Evolutionary conservation across 2,888 invertebrate genomes (phyloP).

Genomic region (Trimorus sp.): DNA sequence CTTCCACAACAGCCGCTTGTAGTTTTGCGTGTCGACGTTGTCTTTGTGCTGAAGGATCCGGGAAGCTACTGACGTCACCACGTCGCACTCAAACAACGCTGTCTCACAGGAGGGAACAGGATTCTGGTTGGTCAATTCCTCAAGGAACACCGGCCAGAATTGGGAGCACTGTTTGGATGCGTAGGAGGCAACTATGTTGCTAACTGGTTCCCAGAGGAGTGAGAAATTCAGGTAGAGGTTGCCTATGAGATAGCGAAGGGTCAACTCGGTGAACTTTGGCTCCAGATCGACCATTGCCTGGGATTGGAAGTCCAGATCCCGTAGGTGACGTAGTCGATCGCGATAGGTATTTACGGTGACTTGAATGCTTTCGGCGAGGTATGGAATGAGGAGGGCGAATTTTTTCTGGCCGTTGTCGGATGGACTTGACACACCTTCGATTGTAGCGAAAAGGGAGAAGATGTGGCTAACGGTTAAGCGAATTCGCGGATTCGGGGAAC

Average conservation of each 20-base stretch:
- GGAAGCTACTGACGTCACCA: constrained; percentile 68
- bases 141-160: constrained; percentile 89
- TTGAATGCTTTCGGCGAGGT: constrained; percentile 87
- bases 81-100: constrained; percentile 70
- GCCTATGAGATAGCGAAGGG: constrained; percentile 91
- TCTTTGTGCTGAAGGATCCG: constrained; percentile 81
- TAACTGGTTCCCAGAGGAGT: constrained; percentile 92
- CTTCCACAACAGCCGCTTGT: constrained; percentile 91
- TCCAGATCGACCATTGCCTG: constrained; percentile 81
- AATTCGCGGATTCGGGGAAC: constrained; percentile 80
- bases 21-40: constrained; percentile 88
- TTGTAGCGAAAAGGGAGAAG: constrained; percentile 86
- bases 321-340: constrained; percentile 88
- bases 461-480: constrained; percentile 89
- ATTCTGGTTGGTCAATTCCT: constrained; percentile 82
- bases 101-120: constrained; percentile 82
- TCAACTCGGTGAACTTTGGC: constrained; percentile 85
- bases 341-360: constrained; percentile 91
- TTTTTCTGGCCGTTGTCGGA: constrained; percentile 75
- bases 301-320: constrained; percentile 85
- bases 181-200: constrained; percentile 88
- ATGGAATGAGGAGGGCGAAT: constrained; percentile 75
- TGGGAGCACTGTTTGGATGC: constrained; percentile 83
- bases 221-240: constrained; percentile 93
- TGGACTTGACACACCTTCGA: constrained; percentile 82